Base-by-base conservation (phyloP, 2,888 invertebrate species). In the Drosophila hamatofila region DNA sequence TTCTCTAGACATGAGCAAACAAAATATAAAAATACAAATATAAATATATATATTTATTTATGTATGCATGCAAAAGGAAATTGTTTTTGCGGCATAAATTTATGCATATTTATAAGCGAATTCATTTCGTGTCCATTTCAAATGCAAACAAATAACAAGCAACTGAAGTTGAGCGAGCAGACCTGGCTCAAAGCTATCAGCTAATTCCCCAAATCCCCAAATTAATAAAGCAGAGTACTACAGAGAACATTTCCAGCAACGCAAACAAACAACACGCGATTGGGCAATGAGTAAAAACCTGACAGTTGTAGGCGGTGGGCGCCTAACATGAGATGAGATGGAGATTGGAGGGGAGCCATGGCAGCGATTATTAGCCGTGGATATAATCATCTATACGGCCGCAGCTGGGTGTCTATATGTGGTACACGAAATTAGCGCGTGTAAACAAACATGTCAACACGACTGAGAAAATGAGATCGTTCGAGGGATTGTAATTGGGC, bases 121-220 rank as follows among this genome's bases (percentile, higher is more conserved):
- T 89, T 71, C 71, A 78, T 83, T 75, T 71, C 86, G 62, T 78
- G 90, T 86, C 81, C 86, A 86, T 83, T 85, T 83, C 90, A 74
- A 88, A 85, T 89, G 90, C 85, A 83, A 89, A 89, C 88, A 89
- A 85, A 85, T 71, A 85, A 70, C 80, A 82, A 48, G 62, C 41
- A 63, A 64, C 27, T 39, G n/a, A 49, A 67, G 39, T 25, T 42
- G 61, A 12, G 41, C 55, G 42, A 11, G n/a, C 35, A 35, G 23
- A 52, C 23, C 37, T 35, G 37, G 33, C 82, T 75, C 76, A 68
- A 81, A 69, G 80, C 78, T 64, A 76, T 78, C 78, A 83, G 85
- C 84, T 87, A 88, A 87, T 88, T 87, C 86, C 86, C 86, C 75
- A 90, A 87, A 90, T 87, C 86, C 86, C 86, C 72, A 84, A 90